phyloP scores from a whole-genome alignment of 2,888 invertebrate genomes.

The Romanomermis culicivorax region DNA sequence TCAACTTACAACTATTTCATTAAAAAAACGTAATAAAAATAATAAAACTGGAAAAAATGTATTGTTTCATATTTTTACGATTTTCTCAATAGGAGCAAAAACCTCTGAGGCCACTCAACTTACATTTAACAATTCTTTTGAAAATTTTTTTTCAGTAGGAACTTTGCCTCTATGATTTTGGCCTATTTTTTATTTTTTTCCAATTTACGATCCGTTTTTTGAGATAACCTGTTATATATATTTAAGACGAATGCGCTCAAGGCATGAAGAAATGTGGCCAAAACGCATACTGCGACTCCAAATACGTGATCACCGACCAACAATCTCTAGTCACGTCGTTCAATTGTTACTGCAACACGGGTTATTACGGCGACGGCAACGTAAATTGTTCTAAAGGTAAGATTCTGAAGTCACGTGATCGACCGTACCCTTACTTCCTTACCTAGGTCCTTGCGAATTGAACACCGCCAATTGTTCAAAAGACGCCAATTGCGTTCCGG shows the following conservation, averaged over 20 bases:
- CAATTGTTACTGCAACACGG: neutral
- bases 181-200: neutral
- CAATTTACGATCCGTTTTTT: neutral
- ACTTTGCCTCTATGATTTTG: too few relatives aligned
- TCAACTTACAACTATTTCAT: too few relatives aligned
- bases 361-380: neutral
- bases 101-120: too few relatives aligned
- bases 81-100: too few relatives aligned
- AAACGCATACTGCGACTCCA: neutral
- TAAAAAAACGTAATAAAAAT: too few relatives aligned
- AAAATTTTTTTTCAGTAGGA: too few relatives aligned
- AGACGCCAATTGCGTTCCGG: neutral
- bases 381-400: neutral
- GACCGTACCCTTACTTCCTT: too few relatives aligned
- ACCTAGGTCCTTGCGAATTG: neutral
- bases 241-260: neutral
- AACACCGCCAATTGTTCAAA: neutral
- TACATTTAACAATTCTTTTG: too few relatives aligned
- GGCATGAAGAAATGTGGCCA: neutral
- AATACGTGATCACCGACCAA: neutral
- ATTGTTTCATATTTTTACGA: too few relatives aligned
- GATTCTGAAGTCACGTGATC: neutral
- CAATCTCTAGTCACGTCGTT: neutral
- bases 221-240: neutral
- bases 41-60: too few relatives aligned